phyloP scores from a whole-genome alignment of 2,113 vertebrate genomes.

The Pachyramphus minor region DNA sequence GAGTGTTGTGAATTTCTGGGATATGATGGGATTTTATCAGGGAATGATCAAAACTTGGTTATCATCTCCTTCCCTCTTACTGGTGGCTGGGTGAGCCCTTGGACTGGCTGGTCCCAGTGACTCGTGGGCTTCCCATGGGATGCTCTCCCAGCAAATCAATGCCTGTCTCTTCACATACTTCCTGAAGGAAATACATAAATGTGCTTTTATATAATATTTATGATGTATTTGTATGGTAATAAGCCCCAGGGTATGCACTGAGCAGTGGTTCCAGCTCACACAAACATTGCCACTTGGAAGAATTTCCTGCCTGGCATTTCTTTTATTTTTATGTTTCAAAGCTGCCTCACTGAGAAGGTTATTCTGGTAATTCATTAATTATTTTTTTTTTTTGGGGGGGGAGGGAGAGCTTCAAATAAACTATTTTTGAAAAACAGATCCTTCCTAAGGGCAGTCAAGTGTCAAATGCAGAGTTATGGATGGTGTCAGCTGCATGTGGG shows the following conservation, averaged over 20 bases:
- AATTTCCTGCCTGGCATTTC: background rate
- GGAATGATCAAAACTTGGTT: background rate
- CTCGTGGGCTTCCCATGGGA: accelerated
- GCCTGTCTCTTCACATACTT: accelerated
- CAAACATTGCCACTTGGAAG: background rate
- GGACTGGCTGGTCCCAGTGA: background rate
- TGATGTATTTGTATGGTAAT: background rate
- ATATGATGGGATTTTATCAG: background rate
- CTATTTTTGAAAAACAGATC: constrained; percentile 29
- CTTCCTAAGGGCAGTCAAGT: constrained; percentile 58
- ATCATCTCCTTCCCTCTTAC: background rate
- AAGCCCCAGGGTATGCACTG: background rate
- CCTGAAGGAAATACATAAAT: background rate
- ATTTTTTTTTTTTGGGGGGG: background rate
- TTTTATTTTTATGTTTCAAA: background rate
- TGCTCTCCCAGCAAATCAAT: background rate
- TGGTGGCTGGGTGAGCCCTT: background rate
- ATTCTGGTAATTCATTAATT: background rate
- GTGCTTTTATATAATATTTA: background rate
- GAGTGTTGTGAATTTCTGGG: background rate
- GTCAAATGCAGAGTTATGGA: constrained; percentile 53
- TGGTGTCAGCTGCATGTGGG: constrained; percentile 42
- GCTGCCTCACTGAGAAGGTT: background rate
- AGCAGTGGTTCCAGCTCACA: background rate
- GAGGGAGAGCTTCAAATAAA: constrained; percentile 22